These are phyloP conservation scores for Acanthurus leucopareius DNA, from an alignment of 2,797 vertebrate species.

Conservation along the genomic window DNA sequence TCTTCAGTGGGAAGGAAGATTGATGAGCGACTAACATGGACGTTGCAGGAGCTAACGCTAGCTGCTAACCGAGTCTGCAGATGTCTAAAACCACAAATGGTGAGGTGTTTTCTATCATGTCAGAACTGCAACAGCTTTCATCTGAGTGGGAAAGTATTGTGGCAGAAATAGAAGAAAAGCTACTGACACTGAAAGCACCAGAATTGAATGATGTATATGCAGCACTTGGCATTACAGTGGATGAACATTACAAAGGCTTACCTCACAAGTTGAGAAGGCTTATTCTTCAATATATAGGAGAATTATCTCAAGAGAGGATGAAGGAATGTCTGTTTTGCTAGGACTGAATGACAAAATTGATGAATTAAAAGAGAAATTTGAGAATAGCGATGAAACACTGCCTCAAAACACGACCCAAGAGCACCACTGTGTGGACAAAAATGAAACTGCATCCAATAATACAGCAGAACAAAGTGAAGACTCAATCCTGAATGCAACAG, in stretches of 20 bases:
- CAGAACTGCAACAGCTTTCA: not conserved
- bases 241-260: not conserved
- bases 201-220: not conserved
- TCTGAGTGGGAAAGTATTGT: not conserved
- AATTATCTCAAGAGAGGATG: not conserved
- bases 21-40: not conserved
- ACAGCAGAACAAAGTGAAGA: not conserved
- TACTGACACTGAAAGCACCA: not conserved
- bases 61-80: not conserved
- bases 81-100: not conserved
- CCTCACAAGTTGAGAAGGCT: not conserved
- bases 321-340: not conserved
- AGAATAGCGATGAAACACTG: fast-evolving
- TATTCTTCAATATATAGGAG: not conserved
- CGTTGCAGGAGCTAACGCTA: not conserved
- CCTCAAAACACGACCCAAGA: not conserved
- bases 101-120: not conserved
- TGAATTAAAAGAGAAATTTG: not conserved
- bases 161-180: constrained; percentile 1
- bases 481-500: no score
- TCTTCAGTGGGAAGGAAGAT: fast-evolving
- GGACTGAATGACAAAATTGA: not conserved
- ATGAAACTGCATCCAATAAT: not conserved
- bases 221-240: not conserved
- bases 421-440: not conserved